Evolutionary conservation across 2,888 invertebrate genomes (phyloP).

Genomic region (Calliphora vomitoria): DNA sequence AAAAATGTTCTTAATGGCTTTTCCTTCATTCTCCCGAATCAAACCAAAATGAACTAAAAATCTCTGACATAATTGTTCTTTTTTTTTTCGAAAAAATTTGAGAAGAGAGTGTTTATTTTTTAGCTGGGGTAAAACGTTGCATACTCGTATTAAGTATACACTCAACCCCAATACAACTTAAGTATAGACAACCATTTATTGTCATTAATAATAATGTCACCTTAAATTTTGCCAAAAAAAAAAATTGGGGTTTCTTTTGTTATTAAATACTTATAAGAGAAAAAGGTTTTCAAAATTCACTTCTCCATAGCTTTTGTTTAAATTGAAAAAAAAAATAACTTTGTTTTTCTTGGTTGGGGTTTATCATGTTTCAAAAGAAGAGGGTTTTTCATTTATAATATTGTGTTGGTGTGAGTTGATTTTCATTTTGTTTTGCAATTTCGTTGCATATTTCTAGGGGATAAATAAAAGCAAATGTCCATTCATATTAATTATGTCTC

Average conservation of each 20-base stretch:
- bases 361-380: background rate
- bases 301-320: background rate
- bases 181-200: slow-evolving; percentile 30
- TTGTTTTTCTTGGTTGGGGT: slow-evolving; percentile 10
- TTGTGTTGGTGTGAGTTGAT: background rate
- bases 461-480: slow-evolving; percentile 1
- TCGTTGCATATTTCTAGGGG: slow-evolving; percentile 27
- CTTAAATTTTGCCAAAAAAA: slow-evolving; percentile 45
- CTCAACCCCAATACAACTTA: background rate
- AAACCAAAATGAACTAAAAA: background rate
- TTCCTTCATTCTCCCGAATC: background rate
- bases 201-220: slow-evolving; percentile 71
- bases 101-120: background rate
- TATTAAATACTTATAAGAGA: background rate
- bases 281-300: slow-evolving; percentile 32
- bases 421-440: background rate
- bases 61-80: slow-evolving; percentile 34
- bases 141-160: background rate
- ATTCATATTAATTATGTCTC: slow-evolving; percentile 58
- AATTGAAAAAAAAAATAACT: background rate
- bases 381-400: slow-evolving; percentile 29
- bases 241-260: slow-evolving; percentile 60
- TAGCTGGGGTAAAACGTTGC: background rate
- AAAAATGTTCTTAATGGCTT: slow-evolving; percentile 51
- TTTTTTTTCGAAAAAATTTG: background rate